Conservation (phyloP, 2,113 vertebrate species). For the Carassius auratus region DNA sequence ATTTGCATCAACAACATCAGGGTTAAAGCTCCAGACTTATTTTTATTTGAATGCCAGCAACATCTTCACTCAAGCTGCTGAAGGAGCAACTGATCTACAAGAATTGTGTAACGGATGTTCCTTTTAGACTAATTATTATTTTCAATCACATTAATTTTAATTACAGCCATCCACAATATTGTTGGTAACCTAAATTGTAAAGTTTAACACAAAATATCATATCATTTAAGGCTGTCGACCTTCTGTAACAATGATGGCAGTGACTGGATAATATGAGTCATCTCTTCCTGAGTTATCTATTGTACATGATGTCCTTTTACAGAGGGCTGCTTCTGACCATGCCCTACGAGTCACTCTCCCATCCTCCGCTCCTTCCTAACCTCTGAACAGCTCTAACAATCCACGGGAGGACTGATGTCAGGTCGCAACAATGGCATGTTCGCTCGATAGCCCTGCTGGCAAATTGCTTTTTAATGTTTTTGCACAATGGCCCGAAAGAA, state of each 20-base stretch:
- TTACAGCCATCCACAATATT: slow-evolving; percentile 1
- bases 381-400: slow-evolving; percentile 68
- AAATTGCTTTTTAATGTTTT: slow-evolving; percentile 83
- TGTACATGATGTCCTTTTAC: slow-evolving; percentile 6
- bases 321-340: neutral
- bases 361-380: neutral
- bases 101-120: neutral
- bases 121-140: neutral
- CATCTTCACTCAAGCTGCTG: neutral
- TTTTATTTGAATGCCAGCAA: neutral
- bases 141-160: neutral
- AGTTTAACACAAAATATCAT: neutral
- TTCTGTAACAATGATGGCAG: neutral
- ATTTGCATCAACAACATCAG: neutral
- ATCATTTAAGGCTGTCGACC: neutral
- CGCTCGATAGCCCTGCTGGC: slow-evolving; percentile 74
- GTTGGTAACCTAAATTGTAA: neutral
- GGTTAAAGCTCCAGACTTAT: neutral
- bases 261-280: neutral
- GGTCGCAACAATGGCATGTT: slow-evolving; percentile 62
- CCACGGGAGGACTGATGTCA: slow-evolving; percentile 68
- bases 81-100: neutral
- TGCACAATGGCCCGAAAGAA: slow-evolving; percentile 80
- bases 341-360: neutral
- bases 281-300: slow-evolving; percentile 16